Evolutionary conservation across 2,113 vertebrate genomes (phyloP).

Genomic region (Athene cunicularia): DNA sequence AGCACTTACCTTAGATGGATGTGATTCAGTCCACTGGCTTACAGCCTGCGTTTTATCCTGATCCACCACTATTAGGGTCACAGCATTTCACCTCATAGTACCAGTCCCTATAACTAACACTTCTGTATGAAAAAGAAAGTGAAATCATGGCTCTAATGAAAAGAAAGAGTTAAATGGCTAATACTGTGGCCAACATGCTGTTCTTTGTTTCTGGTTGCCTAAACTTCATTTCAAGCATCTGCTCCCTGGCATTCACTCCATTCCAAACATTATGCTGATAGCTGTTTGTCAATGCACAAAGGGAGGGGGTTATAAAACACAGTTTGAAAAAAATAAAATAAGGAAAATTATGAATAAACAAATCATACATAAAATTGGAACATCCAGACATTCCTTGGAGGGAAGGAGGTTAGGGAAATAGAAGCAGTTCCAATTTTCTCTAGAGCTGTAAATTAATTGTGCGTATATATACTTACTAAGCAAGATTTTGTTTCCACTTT

Average conservation of each 20-base stretch:
- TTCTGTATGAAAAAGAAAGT: not conserved
- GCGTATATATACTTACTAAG: not conserved
- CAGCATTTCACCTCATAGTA: not conserved
- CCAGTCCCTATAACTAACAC: not conserved
- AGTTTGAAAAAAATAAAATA: slow-evolving; percentile 1
- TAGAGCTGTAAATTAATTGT: not conserved
- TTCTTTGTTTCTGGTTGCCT: not conserved
- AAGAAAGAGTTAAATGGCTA: slow-evolving; percentile 12
- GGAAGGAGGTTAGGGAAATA: not conserved
- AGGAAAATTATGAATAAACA: slow-evolving; percentile 40
- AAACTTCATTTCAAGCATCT: slow-evolving; percentile 48
- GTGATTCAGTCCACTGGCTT: not conserved
- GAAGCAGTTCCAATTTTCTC: slow-evolving; percentile 8
- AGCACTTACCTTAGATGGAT: not conserved
- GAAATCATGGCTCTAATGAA: not conserved
- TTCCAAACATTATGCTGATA: slow-evolving; percentile 44
- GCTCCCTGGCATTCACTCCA: slow-evolving; percentile 1
- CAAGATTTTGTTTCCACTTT: not conserved
- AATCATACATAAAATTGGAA: slow-evolving; percentile 13
- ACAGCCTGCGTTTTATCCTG: not conserved
- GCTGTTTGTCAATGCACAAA: slow-evolving; percentile 59
- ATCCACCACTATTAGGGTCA: not conserved
- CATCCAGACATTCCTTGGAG: not conserved
- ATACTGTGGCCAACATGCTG: not conserved
- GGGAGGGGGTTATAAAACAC: not conserved